Base-by-base conservation (phyloP, 2,797 vertebrate species). In the Australoheros facetus region DNA sequence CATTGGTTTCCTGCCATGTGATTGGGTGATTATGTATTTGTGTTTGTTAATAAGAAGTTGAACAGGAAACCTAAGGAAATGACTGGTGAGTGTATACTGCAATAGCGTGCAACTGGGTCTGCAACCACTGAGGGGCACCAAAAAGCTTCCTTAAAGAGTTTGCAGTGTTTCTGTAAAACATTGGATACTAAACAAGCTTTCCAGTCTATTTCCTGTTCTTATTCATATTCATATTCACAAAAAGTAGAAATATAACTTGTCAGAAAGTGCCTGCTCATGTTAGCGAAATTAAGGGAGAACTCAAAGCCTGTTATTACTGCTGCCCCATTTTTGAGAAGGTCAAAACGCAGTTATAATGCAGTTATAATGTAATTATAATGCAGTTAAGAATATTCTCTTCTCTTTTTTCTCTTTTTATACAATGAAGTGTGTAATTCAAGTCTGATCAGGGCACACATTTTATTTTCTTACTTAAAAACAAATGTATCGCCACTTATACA, bases 181-280 rank as follows among this genome's bases (percentile, higher is more conserved):
- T 2, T 28, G 23, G 60, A 3, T 3, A 11, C 5, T 66, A 28
- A 66, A 66, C 17, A 0, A 26, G 23, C 0, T 0, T 66, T 66
- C 0, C 9, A 48, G 23, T 66, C 62, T 48, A 19, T 48, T 39
- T 34, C 13, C 42, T 51, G 3, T 48, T 3, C 21, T 37, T 26
- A 64, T 64, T 64, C 26, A 45, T 26, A 64, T 64, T 64, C 26
- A 28, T 59, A 0, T 48, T 59, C 45, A 51, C 11, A 59, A 59
- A 32, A 32, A 19, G 19, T 19, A 69, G 62, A 69, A 69, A 66
- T 48, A 26, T 19, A 32, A 58, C 23, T 30, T 73, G 19, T 12
- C 28, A 48, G 28, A 3, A 55, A 59, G 45, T 17, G 5, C 5
- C 0, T 19, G 39, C 5, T 55, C 1, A 7, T 64, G 37, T 37